These are phyloP conservation scores for Natator depressus DNA, from an alignment of 2,113 vertebrate genomes.

Conservation along the genomic window DNA sequence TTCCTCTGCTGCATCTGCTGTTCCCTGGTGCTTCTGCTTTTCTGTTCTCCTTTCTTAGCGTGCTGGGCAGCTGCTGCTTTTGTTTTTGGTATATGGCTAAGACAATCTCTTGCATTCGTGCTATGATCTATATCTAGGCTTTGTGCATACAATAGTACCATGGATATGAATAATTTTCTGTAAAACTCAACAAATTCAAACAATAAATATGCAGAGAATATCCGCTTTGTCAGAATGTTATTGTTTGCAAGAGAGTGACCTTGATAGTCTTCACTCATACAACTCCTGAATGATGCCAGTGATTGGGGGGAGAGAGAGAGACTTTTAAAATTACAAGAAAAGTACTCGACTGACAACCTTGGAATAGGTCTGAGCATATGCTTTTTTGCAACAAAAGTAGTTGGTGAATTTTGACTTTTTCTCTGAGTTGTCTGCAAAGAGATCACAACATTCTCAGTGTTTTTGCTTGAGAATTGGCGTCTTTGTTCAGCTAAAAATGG, in stretches of 20 bases:
- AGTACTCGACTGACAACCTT: background rate
- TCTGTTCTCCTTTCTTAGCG: background rate
- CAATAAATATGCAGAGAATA: fast-evolving
- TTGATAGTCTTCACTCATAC: background rate
- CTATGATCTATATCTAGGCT: background rate
- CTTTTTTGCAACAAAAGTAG: background rate
- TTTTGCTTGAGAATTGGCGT: background rate
- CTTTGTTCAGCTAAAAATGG: background rate
- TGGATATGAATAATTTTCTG: fast-evolving
- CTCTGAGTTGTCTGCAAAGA: background rate
- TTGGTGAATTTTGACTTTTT: background rate
- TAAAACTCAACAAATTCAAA: background rate
- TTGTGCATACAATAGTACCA: background rate
- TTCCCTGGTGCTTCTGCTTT: background rate
- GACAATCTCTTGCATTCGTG: background rate
- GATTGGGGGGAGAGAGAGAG: background rate
- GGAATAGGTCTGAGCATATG: fast-evolving
- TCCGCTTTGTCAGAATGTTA: background rate
- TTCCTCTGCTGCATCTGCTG: background rate
- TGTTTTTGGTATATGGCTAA: background rate
- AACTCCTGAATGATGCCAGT: background rate
- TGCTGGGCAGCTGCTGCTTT: background rate
- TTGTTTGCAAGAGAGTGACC: background rate
- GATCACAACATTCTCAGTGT: fast-evolving
- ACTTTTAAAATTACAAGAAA: background rate